Percentiles rank a stretch among this genome's conserved stretches.
phyloP scores from a whole-genome alignment of 2,888 invertebrate species.

The Eristalis intricaria region DNA sequence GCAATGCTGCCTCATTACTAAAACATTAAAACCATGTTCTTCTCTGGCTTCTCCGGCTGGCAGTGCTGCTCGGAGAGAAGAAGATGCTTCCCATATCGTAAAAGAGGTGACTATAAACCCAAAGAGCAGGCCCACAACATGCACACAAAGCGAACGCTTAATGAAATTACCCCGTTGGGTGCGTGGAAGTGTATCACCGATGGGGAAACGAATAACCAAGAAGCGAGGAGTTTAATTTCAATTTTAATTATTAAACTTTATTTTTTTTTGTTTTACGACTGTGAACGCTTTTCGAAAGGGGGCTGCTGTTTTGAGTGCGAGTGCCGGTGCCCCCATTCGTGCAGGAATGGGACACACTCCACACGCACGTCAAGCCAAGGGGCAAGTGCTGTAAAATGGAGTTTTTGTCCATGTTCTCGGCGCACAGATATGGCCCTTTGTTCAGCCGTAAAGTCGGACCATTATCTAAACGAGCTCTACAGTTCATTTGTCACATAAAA shows the following conservation, averaged over 20 bases:
- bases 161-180: slow-evolving; percentile 52
- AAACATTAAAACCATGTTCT: slow-evolving; percentile 56
- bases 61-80: slow-evolving; percentile 3
- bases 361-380: background rate
- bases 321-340: background rate
- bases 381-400: background rate
- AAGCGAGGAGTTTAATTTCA: background rate
- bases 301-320: background rate
- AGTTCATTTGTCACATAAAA: slow-evolving; percentile 14
- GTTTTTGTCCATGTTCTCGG: background rate
- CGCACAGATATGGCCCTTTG: slow-evolving; percentile 10
- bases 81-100: slow-evolving; percentile 47
- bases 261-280: background rate
- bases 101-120: slow-evolving; percentile 26
- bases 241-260: background rate
- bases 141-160: slow-evolving; percentile 38
- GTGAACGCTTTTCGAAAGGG: background rate
- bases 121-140: slow-evolving; percentile 8
- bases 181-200: slow-evolving; percentile 45
- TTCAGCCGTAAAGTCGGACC: slow-evolving; percentile 24
- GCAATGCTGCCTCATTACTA: slow-evolving; percentile 56
- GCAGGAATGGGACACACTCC: background rate
- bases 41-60: background rate
- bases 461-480: slow-evolving; percentile 10
- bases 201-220: background rate